Evolutionary conservation across 2,113 vertebrate genomes (phyloP).

Genomic region (Thinocorus orbignyianus): DNA sequence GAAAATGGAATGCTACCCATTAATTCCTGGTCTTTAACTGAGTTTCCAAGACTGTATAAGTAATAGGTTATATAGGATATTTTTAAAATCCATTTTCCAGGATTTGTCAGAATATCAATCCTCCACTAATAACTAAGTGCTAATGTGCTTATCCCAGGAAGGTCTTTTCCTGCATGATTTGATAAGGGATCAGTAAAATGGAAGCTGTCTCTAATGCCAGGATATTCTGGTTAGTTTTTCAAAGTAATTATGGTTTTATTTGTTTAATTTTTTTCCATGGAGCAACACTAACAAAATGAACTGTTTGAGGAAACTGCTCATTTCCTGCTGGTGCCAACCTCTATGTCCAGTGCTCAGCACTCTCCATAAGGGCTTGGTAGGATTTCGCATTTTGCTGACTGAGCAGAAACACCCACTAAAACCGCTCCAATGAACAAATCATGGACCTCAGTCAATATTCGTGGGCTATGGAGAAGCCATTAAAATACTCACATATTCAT

Average conservation of each 20-base stretch:
- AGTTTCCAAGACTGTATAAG: background rate
- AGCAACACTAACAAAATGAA: constrained; percentile 24
- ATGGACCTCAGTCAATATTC: background rate
- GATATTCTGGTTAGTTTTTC: constrained; percentile 49
- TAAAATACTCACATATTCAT: background rate
- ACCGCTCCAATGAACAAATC: background rate
- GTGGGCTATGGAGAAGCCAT: background rate
- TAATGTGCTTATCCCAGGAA: constrained; percentile 32
- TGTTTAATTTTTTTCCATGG: constrained; percentile 55
- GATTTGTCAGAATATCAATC: constrained; percentile 35
- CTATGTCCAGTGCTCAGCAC: background rate
- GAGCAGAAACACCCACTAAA: background rate
- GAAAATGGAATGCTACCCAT: background rate
- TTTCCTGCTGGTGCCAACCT: constrained; percentile 37
- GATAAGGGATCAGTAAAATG: constrained; percentile 27
- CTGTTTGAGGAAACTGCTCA: constrained; percentile 33
- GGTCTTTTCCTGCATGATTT: constrained; percentile 43
- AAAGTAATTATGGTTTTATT: constrained; percentile 38
- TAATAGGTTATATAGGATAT: background rate
- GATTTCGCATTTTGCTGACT: constrained; percentile 16
- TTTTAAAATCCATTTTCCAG: constrained; percentile 30
- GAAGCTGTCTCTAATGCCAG: constrained; percentile 10
- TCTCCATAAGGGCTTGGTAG: background rate
- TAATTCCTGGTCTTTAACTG: background rate
- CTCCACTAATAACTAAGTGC: background rate